A percentile compares a stretch with the other conserved stretches of the same genome.
These are phyloP conservation scores for Diadumene lineata DNA, from an alignment of 92 coral and sea anemone species.

Conservation along the genomic window DNA sequence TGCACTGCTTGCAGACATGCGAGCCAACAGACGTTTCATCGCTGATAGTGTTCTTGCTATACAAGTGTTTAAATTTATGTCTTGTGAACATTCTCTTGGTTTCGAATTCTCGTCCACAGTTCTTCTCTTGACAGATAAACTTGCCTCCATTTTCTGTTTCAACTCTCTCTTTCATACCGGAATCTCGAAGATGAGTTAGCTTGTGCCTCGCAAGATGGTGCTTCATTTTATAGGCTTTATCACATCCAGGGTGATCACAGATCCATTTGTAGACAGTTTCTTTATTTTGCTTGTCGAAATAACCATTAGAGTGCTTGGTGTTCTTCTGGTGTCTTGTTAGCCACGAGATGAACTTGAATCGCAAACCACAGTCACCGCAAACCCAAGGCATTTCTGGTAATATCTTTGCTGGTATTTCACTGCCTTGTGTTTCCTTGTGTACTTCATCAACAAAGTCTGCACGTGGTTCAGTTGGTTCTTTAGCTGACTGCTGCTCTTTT, in stretches of 20 bases:
- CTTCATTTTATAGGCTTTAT: slow-evolving; percentile 22
- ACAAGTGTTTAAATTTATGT: slow-evolving; percentile 16
- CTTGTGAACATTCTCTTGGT: slow-evolving; percentile 28
- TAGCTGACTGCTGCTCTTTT: neutral
- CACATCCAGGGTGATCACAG: slow-evolving; percentile 30
- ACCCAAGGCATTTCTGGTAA: slow-evolving; percentile 21
- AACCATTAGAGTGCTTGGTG: slow-evolving; percentile 19
- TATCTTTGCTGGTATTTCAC: neutral
- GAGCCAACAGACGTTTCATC: no score
- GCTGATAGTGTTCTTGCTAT: no score
- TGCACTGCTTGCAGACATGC: no score
- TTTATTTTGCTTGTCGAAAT: neutral
- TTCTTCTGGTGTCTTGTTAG: slow-evolving; percentile 35
- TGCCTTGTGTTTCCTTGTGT: no score
- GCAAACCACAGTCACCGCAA: slow-evolving; percentile 35
- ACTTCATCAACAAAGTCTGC: no score
- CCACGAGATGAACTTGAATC: slow-evolving; percentile 34
- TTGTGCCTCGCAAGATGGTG: slow-evolving; percentile 31
- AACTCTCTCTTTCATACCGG: neutral
- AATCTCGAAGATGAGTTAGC: slow-evolving; percentile 17
- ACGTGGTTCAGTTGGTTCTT: no score
- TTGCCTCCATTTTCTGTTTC: neutral
- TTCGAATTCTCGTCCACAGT: slow-evolving; percentile 24
- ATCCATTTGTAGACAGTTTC: neutral
- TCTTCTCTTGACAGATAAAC: slow-evolving; percentile 12